Base-by-base conservation (phyloP, 2,113 vertebrate genomes). In the Engraulis encrasicolus region DNA sequence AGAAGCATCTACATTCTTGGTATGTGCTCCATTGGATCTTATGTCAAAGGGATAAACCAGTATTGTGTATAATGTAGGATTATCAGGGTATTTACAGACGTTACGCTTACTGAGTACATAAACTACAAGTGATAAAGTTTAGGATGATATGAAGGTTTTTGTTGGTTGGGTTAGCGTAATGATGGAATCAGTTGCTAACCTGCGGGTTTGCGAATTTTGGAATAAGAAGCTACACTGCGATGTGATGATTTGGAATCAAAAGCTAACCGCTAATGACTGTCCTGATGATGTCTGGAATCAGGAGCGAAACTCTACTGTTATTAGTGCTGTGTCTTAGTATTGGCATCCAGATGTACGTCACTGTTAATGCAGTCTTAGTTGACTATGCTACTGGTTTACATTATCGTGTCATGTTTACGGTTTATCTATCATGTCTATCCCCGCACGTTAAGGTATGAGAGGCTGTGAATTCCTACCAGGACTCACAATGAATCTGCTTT, bases 71-170 rank as follows among this genome's bases (percentile, higher is more conserved):
- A 19, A 23, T 23, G n/a, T 19, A 31, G 31, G 66, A 15, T 74
- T 17, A 31, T 31, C 58, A 34, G 58, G 9, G 66, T 74, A 74
- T 74, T 74, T 74, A 74, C 66, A 74, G 66, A 74, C 66, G 34
- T 34, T 74, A 74, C 34, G 66, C 66, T 31, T 74, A 34, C 66
- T 74, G 66, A 31, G 27, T 74, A 34, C 27, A 74, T 31, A 74
- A 12, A 74, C 27, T 34, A 74, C 66, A 74, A 27, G 31, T 31
- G 58, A 31, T 9, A 31, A 12, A 23, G 58, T n/a, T 9, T 66
- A 66, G 9, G n/a, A 23, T 45, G 11, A 23, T 31, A 31, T 31
- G 27, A n/a, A 66, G 58, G 23, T 11, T 27, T 23, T 31, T 66
- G n/a, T 14, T 7, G 58, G 58, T 66, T 66, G 12, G 58, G 9